phyloP scores from a whole-genome alignment of 2,797 vertebrate species.

The Botia kubotai region DNA sequence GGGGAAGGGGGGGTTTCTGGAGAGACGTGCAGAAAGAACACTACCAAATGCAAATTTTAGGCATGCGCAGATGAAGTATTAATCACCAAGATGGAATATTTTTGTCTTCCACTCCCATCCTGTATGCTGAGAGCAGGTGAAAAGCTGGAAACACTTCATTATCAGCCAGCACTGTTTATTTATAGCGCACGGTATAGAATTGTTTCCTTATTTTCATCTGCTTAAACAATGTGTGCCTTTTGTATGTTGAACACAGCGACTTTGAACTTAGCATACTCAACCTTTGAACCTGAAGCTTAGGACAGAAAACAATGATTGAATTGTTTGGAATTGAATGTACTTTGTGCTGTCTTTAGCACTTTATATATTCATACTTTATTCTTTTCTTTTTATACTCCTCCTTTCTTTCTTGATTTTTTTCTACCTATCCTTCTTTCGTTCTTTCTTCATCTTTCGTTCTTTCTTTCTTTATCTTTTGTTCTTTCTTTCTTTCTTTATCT shows the following conservation, averaged over 20 bases:
- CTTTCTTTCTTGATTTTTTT: no score
- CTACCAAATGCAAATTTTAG: not conserved
- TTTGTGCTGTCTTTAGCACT: not conserved
- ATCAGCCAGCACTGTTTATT: slow-evolving; percentile 23
- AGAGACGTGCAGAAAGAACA: not conserved
- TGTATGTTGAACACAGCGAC: not conserved
- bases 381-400: no score
- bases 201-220: slow-evolving; percentile 26
- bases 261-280: not conserved
- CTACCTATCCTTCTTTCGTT: no score
- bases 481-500: no score
- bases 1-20: not conserved
- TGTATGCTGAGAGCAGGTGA: slow-evolving; percentile 34
- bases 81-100: slow-evolving; percentile 14
- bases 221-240: not conserved
- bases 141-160: slow-evolving; percentile 44
- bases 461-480: not conserved
- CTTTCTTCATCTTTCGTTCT: not conserved
- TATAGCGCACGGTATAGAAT: slow-evolving; percentile 30
- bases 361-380: not conserved
- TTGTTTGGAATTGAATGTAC: not conserved
- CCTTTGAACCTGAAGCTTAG: not conserved
- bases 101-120: slow-evolving; percentile 34
- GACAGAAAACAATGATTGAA: not conserved
- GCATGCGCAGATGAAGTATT: not conserved